Evolutionary conservation across 1,140 invertebrate genomes (phyloP).

Genomic region (Leptopilina clavipes): DNA sequence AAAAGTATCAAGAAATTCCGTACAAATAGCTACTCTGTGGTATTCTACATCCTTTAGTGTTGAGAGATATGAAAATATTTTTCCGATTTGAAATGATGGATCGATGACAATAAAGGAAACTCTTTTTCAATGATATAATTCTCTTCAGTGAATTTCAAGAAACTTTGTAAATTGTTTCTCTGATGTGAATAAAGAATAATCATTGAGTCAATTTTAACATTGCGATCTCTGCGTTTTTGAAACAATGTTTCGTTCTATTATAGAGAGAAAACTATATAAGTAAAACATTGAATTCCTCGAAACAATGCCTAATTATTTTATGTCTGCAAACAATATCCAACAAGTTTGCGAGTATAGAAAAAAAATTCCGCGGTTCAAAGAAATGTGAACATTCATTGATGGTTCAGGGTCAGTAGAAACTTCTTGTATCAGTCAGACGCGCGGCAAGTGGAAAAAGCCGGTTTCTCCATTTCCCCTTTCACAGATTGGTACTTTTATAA

Average conservation of each 20-base stretch:
- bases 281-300: conserved; percentile 8
- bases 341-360: not conserved
- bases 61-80: too few species aligned
- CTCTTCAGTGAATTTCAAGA: not conserved
- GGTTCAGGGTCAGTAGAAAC: conserved; percentile 14
- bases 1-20: too few species aligned
- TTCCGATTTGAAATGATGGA: too few species aligned
- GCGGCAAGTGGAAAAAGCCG: conserved; percentile 6
- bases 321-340: conserved; percentile 8
- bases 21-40: too few species aligned
- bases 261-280: conserved; percentile 1
- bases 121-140: not conserved
- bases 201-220: too few species aligned
- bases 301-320: conserved; percentile 2
- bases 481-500: not conserved
- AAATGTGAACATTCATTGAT: conserved; percentile 16
- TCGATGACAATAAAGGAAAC: too few species aligned
- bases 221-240: too few species aligned
- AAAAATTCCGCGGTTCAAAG: not conserved
- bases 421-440: conserved; percentile 3
- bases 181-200: not conserved
- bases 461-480: not conserved
- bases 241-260: not conserved
- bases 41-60: too few species aligned
- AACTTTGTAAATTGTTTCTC: not conserved